These are phyloP conservation scores for Pelodiscus sinensis DNA, from an alignment of 2,113 vertebrate species.

Conservation along the genomic window DNA sequence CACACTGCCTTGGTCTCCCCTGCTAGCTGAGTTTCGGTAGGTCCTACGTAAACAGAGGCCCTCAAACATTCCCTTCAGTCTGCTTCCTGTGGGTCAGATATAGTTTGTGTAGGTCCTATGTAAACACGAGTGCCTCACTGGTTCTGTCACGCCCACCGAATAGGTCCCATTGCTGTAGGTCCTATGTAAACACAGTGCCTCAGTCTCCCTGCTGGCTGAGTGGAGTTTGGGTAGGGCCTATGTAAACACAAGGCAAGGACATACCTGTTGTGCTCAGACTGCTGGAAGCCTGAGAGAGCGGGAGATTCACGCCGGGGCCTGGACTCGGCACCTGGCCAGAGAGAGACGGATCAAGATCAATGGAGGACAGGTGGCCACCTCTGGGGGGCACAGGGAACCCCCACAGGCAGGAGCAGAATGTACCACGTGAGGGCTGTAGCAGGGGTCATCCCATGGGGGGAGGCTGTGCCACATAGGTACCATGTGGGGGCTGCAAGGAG, in stretches of 20 bases:
- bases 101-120: neutral
- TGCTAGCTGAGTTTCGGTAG: neutral
- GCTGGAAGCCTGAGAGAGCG: conserved; percentile 87
- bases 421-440: neutral
- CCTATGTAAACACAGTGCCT: too few relatives aligned
- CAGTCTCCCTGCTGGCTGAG: neutral
- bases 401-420: neutral
- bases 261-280: conserved; percentile 90
- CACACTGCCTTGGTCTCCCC: neutral
- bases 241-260: neutral
- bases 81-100: neutral
- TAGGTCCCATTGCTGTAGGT: neutral
- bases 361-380: neutral
- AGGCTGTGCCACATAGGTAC: too few relatives aligned
- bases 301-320: conserved; percentile 68
- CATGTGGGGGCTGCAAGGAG: neutral
- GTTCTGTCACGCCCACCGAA: neutral
- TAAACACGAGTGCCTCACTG: neutral
- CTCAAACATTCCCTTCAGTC: neutral
- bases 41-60: neutral
- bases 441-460: too few relatives aligned
- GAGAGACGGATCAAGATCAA: neutral
- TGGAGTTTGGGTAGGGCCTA: neutral
- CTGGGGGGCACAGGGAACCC: neutral
- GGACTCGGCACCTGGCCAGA: conserved; percentile 71